phyloP scores from a whole-genome alignment of 2,797 vertebrate species.

The Crocidura indochinensis region DNA sequence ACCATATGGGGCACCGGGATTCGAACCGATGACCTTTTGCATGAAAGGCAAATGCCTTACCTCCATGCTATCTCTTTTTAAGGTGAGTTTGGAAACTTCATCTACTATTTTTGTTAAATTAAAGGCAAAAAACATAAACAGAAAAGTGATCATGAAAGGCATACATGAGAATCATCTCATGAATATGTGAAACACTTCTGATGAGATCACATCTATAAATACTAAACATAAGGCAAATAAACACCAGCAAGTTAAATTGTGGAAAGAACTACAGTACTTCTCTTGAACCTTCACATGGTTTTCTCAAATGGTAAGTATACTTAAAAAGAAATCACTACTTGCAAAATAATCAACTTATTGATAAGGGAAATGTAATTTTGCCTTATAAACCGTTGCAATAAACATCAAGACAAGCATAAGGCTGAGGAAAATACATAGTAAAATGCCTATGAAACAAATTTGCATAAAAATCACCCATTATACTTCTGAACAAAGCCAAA shows the following conservation, averaged over 20 bases:
- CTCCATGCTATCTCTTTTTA: too few species aligned
- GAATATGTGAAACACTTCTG: not conserved
- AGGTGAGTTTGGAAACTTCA: conserved; percentile 14
- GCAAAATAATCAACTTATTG: conserved; percentile 4
- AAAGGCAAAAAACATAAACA: conserved; percentile 46
- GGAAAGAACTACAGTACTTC: not conserved
- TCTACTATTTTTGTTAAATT: conserved; percentile 11
- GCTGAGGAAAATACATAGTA: not conserved
- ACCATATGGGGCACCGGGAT: too few species aligned
- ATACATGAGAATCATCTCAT: not conserved
- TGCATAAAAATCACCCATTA: not conserved
- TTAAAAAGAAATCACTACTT: conserved; percentile 41
- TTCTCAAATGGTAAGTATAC: not conserved
- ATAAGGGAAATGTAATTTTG: not conserved
- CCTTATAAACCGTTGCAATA: not conserved
- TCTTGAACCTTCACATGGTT: not conserved
- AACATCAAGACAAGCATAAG: not conserved
- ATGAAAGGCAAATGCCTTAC: too few species aligned
- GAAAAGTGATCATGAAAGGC: not conserved
- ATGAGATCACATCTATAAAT: not conserved
- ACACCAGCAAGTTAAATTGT: not conserved
- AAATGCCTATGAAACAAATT: not conserved
- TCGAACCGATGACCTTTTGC: too few species aligned
- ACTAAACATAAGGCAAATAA: not conserved
- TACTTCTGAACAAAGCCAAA: not conserved